phyloP scores from a whole-genome alignment of 2,888 invertebrate species.

The Drosophila yooni region DNA sequence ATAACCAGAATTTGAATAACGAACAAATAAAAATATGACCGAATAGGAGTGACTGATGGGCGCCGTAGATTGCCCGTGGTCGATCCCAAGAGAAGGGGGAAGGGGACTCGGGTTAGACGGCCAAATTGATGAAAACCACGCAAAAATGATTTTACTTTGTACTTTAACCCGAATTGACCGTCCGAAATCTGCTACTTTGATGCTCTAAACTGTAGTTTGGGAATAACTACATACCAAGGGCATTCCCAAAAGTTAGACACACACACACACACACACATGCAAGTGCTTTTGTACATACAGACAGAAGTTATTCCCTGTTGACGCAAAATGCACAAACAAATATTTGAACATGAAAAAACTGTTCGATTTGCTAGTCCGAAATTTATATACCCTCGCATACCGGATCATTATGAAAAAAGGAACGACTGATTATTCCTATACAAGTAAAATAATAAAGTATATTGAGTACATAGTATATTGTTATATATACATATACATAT shows the following conservation, averaged over 20 bases:
- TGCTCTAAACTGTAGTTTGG: constrained; percentile 44
- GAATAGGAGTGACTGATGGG: constrained; percentile 17
- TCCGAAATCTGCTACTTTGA: constrained; percentile 31
- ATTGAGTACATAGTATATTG: neutral
- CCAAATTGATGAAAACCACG: constrained; percentile 16
- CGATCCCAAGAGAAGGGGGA: neutral
- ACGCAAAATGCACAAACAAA: constrained; percentile 15
- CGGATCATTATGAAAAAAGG: neutral
- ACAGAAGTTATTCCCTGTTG: constrained; percentile 29
- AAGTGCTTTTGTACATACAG: constrained; percentile 5
- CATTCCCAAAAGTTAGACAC: constrained; percentile 28
- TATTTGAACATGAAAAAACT: neutral
- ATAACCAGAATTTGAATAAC: constrained; percentile 39
- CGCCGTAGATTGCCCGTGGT: constrained; percentile 23
- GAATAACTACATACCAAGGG: constrained; percentile 31
- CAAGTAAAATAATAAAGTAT: neutral
- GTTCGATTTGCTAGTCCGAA: neutral
- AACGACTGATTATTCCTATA: neutral
- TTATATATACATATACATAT: neutral
- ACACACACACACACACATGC: neutral
- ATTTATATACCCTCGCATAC: neutral
- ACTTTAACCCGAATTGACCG: constrained; percentile 28
- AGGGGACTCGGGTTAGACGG: constrained; percentile 5
- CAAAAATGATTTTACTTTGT: constrained; percentile 15
- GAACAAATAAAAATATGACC: constrained; percentile 40